These are phyloP conservation scores for Lasiurus borealis DNA, from an alignment of 2,113 vertebrate species.

Conservation along the genomic window DNA sequence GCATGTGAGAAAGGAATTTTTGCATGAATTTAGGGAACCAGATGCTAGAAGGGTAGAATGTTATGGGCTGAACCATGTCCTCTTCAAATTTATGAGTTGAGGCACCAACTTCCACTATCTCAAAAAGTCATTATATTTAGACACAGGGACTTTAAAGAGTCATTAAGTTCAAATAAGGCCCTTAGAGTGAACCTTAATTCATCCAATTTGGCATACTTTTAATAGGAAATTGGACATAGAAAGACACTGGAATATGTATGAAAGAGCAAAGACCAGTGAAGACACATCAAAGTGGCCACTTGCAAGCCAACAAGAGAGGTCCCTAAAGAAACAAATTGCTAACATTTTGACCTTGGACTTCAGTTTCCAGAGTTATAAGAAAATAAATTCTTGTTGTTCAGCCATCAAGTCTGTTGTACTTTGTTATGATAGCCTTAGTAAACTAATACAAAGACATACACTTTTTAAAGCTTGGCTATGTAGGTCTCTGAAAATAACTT, in stretches of 20 bases:
- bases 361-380: not conserved
- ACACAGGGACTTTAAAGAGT: not conserved
- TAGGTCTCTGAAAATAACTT: not conserved
- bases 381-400: not conserved
- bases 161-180: slow-evolving; percentile 11
- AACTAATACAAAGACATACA: not conserved
- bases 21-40: not conserved
- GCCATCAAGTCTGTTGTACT: not conserved
- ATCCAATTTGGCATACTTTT: not conserved
- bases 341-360: not conserved
- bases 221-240: not conserved
- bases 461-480: not conserved
- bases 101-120: not conserved
- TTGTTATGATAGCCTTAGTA: not conserved
- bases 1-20: not conserved
- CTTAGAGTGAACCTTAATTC: not conserved
- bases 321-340: not conserved
- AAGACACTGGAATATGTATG: not conserved
- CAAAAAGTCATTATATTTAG: not conserved
- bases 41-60: not conserved
- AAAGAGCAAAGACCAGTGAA: not conserved
- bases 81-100: not conserved
- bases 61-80: not conserved
- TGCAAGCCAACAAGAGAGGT: not conserved
- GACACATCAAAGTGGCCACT: not conserved